Evolutionary conservation across 2,113 vertebrate species (phyloP).

Genomic region (Phasianus colchicus): DNA sequence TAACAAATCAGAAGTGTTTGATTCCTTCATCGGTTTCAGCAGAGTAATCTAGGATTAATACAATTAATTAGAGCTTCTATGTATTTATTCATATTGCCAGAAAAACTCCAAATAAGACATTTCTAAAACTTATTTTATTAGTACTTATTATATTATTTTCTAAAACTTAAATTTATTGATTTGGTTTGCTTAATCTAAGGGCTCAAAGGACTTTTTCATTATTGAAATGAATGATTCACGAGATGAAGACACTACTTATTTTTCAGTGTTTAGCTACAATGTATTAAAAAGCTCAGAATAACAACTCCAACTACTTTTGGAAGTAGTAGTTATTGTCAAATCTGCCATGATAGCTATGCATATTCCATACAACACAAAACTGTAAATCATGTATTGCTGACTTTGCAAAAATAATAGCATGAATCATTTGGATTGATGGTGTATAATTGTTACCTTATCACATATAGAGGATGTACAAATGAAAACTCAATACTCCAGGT

Average conservation of each 20-base stretch:
- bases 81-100: not conserved
- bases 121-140: not conserved
- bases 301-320: not conserved
- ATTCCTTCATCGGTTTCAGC: not conserved
- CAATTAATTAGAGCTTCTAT: not conserved
- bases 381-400: not conserved
- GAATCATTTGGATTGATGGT: not conserved
- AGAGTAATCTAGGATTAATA: not conserved
- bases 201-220: slow-evolving; percentile 49
- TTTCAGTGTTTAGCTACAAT: slow-evolving; percentile 31
- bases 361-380: not conserved
- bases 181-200: not conserved
- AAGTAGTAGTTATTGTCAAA: not conserved
- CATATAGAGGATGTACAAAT: not conserved
- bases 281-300: slow-evolving; percentile 24
- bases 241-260: slow-evolving; percentile 3
- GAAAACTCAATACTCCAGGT: not conserved
- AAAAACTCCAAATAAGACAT: not conserved
- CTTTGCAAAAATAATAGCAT: not conserved
- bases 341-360: not conserved
- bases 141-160: not conserved
- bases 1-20: not conserved
- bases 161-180: not conserved
- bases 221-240: slow-evolving; percentile 36
- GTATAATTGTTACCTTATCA: not conserved